These are phyloP conservation scores for Sturnira hondurensis DNA, from an alignment of 2,113 vertebrate species.

Conservation along the genomic window DNA sequence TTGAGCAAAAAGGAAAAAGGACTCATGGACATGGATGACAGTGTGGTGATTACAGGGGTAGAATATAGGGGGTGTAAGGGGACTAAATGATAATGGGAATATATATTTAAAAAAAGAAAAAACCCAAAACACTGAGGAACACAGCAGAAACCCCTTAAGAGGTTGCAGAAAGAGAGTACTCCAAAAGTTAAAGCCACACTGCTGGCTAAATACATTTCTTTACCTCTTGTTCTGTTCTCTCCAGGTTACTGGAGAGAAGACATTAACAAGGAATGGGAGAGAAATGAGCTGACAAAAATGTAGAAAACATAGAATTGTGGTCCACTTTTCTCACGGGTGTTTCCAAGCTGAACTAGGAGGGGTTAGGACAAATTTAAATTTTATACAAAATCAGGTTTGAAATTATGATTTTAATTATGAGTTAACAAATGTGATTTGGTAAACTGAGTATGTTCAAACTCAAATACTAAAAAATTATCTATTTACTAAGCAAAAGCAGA, in stretches of 20 bases:
- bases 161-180: not conserved
- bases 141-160: not conserved
- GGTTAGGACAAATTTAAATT: not conserved
- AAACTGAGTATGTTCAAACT: not conserved
- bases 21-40: no score
- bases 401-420: not conserved
- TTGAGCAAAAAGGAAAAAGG: no score
- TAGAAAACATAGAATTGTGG: not conserved
- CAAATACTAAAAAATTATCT: not conserved
- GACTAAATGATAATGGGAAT: no score
- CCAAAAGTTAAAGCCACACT: not conserved
- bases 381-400: not conserved
- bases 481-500: not conserved
- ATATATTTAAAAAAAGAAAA: no score
- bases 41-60: no score
- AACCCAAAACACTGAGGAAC: rapidly evolving
- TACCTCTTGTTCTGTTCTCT: not conserved
- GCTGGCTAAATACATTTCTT: no score
- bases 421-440: not conserved
- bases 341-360: not conserved
- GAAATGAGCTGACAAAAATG: not conserved
- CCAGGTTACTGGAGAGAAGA: not conserved
- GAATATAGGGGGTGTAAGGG: no score
- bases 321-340: not conserved
- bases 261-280: not conserved